Base-by-base conservation (phyloP, 2,888 invertebrate genomes). In the Lacanobia wlatinum region DNA sequence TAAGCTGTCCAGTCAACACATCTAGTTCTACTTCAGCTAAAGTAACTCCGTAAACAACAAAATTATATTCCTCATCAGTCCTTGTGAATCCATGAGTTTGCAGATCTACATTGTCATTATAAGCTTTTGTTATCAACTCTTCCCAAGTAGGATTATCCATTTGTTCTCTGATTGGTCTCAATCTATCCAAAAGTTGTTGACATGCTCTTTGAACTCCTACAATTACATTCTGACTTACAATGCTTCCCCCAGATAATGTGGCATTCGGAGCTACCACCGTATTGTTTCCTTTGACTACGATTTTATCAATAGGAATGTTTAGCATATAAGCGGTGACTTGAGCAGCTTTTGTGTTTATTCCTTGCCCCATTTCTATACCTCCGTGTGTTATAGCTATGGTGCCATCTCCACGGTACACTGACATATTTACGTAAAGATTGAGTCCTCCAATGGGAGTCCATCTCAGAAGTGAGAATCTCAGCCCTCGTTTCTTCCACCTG, bases 1-100 rank as follows among this genome's bases (percentile, higher is more conserved):
- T 93, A 84, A 96, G 96, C 87, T 98, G 97, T n/a, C 98, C 98
- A 0, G 98, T 98, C n/a, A 98, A 91, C 10, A 98, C 92, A 89
- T 84, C 84, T 21, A 82, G 18, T 68, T 84, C 84, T 9, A 82
- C 77, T 70, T 84, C 83, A 52, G 72, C 65, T 34, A 84, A 38
- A 43, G 77, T 73, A 0, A 84, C 77, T 58, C 84, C 84, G 53
- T 48, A 75, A 40, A 71, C 50, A n/a, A 7, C 59, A 50, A 56
- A 81, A 3, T 48, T n/a, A 53, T 70, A 67, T 18, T 62, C 69
- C 10, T 81, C 72, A 64, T 69, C 63, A 40, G 63, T 70, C 5
- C 69, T 98, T 98, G 0, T 98, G 89, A 0, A 98, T 97, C 93
- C 98, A 98, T 5, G 97, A 92, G 8, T 97, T 94, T 18, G 96